Evolutionary conservation across 2,797 vertebrate species (phyloP).

Genomic region (Champsocephalus gunnari): DNA sequence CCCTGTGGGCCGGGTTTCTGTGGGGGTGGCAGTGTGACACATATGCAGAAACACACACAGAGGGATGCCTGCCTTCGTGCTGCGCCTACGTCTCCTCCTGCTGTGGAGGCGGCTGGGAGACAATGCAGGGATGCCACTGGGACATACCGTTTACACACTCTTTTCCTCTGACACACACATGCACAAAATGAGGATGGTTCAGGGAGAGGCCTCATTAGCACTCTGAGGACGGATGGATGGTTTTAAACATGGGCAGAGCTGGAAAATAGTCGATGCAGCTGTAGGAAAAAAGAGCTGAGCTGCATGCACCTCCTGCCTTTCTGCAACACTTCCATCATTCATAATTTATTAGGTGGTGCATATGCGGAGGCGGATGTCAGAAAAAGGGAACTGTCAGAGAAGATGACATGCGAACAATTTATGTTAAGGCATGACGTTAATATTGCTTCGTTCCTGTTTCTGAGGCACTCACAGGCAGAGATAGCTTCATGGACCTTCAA

Average conservation of each 20-base stretch:
- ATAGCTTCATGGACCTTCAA: neutral
- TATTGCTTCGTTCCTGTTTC: slow-evolving; percentile 10
- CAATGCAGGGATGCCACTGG: slow-evolving; percentile 67
- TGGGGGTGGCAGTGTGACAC: slow-evolving; percentile 76
- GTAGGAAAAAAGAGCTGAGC: slow-evolving; percentile 10
- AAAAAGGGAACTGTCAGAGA: slow-evolving; percentile 28
- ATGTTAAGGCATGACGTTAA: neutral
- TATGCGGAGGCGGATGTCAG: slow-evolving; percentile 37
- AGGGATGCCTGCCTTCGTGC: slow-evolving; percentile 55
- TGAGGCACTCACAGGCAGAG: neutral
- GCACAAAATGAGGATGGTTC: slow-evolving; percentile 33
- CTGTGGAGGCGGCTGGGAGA: slow-evolving; percentile 69
- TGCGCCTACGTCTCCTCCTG: slow-evolving; percentile 59
- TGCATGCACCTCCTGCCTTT: slow-evolving; percentile 4
- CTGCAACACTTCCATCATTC: slow-evolving; percentile 51
- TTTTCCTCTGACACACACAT: slow-evolving; percentile 4
- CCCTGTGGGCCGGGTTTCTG: slow-evolving; percentile 65
- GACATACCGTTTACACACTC: slow-evolving; percentile 34
- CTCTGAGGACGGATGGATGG: slow-evolving; percentile 52
- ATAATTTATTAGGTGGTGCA: slow-evolving; percentile 65
- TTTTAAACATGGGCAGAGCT: slow-evolving; percentile 18
- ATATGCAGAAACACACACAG: slow-evolving; percentile 58
- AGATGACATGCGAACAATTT: slow-evolving; percentile 37
- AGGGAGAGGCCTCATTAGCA: slow-evolving; percentile 47
- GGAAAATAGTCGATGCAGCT: slow-evolving; percentile 38